Percentiles rank a stretch among this genome's conserved stretches.
These are phyloP conservation scores for Neopelma chrysocephalum DNA, from an alignment of 2,797 vertebrate species.

Conservation along the genomic window DNA sequence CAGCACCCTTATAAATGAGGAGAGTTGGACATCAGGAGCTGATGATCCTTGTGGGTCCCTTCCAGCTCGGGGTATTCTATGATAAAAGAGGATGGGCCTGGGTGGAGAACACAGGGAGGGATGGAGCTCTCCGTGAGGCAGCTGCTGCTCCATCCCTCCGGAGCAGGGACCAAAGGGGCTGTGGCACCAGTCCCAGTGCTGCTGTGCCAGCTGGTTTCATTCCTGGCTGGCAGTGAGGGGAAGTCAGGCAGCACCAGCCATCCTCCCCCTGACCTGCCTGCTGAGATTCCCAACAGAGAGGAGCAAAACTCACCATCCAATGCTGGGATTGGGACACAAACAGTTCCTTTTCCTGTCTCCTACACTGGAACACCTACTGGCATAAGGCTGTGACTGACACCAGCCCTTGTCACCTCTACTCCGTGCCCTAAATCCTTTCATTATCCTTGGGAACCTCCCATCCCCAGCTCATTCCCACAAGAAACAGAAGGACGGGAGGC, in stretches of 20 bases:
- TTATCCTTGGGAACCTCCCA: not conserved
- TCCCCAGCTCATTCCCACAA: not conserved
- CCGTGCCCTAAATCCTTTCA: not conserved
- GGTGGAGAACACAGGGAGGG: not conserved
- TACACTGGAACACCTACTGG: not conserved
- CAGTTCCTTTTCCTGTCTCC: not conserved
- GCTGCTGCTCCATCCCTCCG: not conserved
- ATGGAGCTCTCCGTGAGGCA: not conserved
- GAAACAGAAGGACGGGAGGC: not conserved
- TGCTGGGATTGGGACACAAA: not conserved
- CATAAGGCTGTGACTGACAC: not conserved
- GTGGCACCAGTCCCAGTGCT: rapidly evolving
- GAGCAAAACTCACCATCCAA: not conserved
- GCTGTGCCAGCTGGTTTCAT: not conserved
- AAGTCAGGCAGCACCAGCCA: not conserved
- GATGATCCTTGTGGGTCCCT: not conserved
- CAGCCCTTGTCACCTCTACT: not conserved
- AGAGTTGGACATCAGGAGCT: not conserved
- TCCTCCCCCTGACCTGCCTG: not conserved
- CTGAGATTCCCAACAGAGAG: not conserved
- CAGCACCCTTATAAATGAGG: not conserved
- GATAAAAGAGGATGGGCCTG: not conserved
- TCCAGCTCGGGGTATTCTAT: not conserved
- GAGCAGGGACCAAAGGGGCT: not conserved
- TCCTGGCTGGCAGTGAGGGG: not conserved